Evolutionary conservation across 2,888 invertebrate species (phyloP).

Genomic region (Lepeophtheirus nordmannii): DNA sequence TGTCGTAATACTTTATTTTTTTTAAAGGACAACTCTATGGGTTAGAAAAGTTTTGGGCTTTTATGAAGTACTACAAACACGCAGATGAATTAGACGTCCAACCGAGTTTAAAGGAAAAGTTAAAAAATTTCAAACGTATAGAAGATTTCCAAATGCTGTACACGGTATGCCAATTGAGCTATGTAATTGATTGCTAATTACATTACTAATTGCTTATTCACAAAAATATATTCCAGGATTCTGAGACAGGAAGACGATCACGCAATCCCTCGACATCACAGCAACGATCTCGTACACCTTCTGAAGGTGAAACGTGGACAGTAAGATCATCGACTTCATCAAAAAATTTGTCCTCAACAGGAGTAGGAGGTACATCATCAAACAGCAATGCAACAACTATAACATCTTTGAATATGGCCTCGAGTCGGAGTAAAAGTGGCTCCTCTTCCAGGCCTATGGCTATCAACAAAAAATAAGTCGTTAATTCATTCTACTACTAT

Average conservation of each 20-base stretch:
- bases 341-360: neutral
- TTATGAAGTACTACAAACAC: conserved; percentile 86
- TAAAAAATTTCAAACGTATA: conserved; percentile 64
- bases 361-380: too few species aligned
- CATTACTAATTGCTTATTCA: neutral
- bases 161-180: neutral
- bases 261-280: conserved; percentile 18
- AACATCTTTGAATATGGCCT: too few species aligned
- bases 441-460: too few species aligned
- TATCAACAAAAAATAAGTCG: too few species aligned
- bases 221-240: neutral
- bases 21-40: conserved; percentile 74
- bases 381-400: too few species aligned
- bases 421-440: too few species aligned
- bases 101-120: conserved; percentile 51
- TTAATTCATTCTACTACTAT: too few species aligned
- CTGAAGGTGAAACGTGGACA: conserved; percentile 22
- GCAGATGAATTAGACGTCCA: conserved; percentile 52
- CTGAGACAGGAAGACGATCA: conserved; percentile 13
- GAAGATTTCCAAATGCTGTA: conserved; percentile 53
- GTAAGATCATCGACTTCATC: neutral
- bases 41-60: conserved; percentile 98
- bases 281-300: conserved; percentile 22
- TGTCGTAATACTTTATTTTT: conserved; percentile 32
- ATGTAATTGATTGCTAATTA: neutral